Base-by-base conservation (phyloP, 2,888 invertebrate species). In the Cataglyphis livida region DNA sequence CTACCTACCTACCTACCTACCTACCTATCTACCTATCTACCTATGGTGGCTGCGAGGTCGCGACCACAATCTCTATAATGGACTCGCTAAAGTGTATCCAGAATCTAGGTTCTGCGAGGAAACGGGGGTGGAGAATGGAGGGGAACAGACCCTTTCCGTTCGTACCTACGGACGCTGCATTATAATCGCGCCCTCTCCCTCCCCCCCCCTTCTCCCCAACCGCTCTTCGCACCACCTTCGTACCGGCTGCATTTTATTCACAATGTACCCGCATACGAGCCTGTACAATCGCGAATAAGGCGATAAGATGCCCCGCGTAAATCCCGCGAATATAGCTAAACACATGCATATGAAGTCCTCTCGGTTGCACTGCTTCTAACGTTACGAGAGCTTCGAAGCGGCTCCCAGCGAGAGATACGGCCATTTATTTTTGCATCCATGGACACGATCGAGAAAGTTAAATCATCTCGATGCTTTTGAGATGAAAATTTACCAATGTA, bases 1-100 rank as follows among this genome's bases (percentile, higher is more conserved):
- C 90, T 88, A 84, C 84, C 78, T 57, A 28, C 48, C 48, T 44
- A 44, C 48, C 48, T 51, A 51, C 51, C 48, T 48, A 48, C 41
- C 41, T 41, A 41, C 41, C 10, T 41, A 41, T 0, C 41, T 41
- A 41, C 1, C 28, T 35, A 35, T 35, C 90, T 89, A 84, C 85
- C 78, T 57, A 28, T 78, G 87, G 78, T 78, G 83, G 83, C 81
- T 83, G 71, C 73, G 90, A 90, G 92, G 91, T 91, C 92, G 89
- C 91, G 92, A 91, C 92, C 93, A 93, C 94, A 94, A 94, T 94
- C 93, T 93, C 92, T 93, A 92, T 94, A 94, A 94, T 93, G 93
- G 93, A 93, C 93, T 93, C 90, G 91, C 92, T 92, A 93, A 93
- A 92, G 92, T 91, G 91, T 92, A 86, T 90, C 88, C 89, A 89